Percentiles rank a stretch among this genome's conserved stretches.
Conservation (phyloP, 2,113 vertebrate genomes). For the Chloroceryle aenea region DNA sequence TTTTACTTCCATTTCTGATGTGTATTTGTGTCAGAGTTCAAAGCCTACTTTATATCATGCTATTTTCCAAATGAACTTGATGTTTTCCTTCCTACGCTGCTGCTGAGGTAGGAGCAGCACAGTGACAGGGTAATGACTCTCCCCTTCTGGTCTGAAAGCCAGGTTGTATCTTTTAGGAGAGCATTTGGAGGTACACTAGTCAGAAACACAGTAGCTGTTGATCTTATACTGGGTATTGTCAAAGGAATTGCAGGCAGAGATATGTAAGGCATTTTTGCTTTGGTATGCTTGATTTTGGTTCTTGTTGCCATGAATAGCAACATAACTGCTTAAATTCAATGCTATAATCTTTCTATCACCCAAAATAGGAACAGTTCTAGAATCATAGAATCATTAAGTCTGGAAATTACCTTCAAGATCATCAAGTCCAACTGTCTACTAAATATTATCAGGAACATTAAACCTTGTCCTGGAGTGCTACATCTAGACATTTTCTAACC, state of each 20-base stretch:
- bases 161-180: background rate
- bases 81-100: background rate
- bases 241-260: background rate
- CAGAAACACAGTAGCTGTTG: background rate
- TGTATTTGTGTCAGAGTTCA: background rate
- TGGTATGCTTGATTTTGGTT: background rate
- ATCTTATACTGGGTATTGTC: background rate
- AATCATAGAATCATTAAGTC: no score
- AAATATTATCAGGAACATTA: no score
- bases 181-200: background rate
- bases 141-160: background rate
- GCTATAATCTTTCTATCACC: background rate
- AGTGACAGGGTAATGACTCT: background rate
- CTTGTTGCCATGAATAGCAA: background rate
- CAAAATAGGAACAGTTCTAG: background rate
- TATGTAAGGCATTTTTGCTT: background rate
- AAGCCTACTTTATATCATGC: background rate
- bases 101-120: background rate
- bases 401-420: no score
- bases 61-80: background rate
- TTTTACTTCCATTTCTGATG: background rate
- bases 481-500: no score
- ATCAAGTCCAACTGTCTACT: no score
- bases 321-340: background rate
- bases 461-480: no score